Evolutionary conservation across 1,140 invertebrate genomes (phyloP).

Genomic region (Aphelinus atriplicis): DNA sequence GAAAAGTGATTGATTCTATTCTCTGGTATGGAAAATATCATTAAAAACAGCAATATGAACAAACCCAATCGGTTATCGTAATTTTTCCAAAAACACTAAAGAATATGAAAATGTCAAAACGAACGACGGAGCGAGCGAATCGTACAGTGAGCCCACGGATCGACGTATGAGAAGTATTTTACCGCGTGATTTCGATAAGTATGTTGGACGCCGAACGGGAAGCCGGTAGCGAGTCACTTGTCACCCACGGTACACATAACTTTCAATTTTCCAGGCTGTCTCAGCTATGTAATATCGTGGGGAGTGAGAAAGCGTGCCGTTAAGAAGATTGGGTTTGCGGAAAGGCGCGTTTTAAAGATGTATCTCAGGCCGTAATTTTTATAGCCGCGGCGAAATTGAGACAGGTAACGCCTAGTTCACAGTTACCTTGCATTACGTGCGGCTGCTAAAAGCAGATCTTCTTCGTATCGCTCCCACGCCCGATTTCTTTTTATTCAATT

Average conservation of each 20-base stretch:
- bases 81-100: too few relatives aligned
- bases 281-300: not conserved
- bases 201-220: too few relatives aligned
- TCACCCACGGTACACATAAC: not conserved
- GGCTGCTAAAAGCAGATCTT: not conserved
- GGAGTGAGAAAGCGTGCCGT: not conserved
- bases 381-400: constrained; percentile 7
- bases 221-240: not conserved
- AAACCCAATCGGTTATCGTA: too few relatives aligned
- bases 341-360: not conserved
- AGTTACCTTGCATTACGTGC: constrained; percentile 3
- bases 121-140: too few relatives aligned
- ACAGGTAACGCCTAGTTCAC: not conserved
- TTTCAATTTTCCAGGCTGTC: not conserved
- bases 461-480: not conserved
- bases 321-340: not conserved
- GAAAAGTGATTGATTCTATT: too few relatives aligned
- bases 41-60: too few relatives aligned
- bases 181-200: too few relatives aligned
- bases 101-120: too few relatives aligned
- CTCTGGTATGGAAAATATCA: too few relatives aligned
- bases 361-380: constrained; percentile 8
- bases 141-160: too few relatives aligned
- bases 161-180: too few relatives aligned
- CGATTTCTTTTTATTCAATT: constrained; percentile 1